These are phyloP conservation scores for Agrypnia vestita DNA, from an alignment of 1,140 invertebrate species.

Conservation along the genomic window DNA sequence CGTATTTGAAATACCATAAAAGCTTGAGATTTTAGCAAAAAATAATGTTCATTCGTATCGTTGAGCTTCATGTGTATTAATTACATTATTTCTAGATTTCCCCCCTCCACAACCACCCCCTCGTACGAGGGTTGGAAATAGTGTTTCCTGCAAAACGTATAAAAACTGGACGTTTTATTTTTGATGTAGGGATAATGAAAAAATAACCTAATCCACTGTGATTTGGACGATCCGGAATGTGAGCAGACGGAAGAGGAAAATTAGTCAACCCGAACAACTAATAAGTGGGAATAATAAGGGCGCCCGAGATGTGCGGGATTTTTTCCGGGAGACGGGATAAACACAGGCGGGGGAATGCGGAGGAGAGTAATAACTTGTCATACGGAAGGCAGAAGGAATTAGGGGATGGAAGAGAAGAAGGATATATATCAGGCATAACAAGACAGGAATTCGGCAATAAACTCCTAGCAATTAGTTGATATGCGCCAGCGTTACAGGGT, in stretches of 20 bases:
- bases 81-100: no score
- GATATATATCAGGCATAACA: constrained; percentile 57
- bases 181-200: not conserved
- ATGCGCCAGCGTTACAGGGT: no score
- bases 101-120: no score
- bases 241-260: constrained; percentile 47
- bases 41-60: no score
- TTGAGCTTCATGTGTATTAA: no score
- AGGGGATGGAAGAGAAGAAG: constrained; percentile 35
- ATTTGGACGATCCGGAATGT: not conserved
- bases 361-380: constrained; percentile 58
- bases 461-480: constrained; percentile 56
- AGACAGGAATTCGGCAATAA: constrained; percentile 59
- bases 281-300: constrained; percentile 52
- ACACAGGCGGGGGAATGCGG: constrained; percentile 48
- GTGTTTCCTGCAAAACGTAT: no score
- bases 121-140: no score
- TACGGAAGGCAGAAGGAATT: constrained; percentile 51
- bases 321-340: constrained; percentile 17
- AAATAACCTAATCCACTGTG: not conserved
- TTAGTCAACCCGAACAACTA: constrained; percentile 48
- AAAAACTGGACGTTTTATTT: not conserved
- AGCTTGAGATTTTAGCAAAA: no score
- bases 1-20: no score
- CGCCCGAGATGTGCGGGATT: not conserved